Conservation (phyloP, 2,888 invertebrate species). For the Leptothorax acervorum region DNA sequence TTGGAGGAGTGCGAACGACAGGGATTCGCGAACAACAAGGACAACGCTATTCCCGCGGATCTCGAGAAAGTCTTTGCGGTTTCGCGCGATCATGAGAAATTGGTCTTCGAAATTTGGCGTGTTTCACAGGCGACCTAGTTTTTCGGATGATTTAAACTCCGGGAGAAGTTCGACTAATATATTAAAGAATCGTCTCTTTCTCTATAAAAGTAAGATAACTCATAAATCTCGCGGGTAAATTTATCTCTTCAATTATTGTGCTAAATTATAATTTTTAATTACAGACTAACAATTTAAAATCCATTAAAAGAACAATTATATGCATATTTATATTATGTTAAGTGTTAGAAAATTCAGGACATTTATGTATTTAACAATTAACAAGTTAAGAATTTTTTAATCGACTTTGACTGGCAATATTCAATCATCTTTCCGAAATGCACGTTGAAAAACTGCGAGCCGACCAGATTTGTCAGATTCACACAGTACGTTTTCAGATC, state of each 20-base stretch:
- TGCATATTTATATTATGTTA: neutral
- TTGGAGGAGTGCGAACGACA: constrained; percentile 12
- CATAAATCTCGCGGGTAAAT: neutral
- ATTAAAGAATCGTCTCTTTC: neutral
- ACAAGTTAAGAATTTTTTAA: no score
- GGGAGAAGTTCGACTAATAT: neutral
- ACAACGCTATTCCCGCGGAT: neutral
- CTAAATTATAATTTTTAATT: neutral
- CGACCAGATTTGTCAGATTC: no score
- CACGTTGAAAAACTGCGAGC: no score
- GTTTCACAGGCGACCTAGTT: constrained; percentile 20
- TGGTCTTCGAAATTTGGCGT: constrained; percentile 18
- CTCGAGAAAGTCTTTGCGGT: constrained; percentile 5
- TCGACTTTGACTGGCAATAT: no score
- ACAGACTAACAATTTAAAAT: neutral
- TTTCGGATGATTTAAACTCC: neutral
- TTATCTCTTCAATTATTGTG: neutral
- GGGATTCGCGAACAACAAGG: neutral
- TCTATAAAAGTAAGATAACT: neutral
- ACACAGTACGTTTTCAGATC: no score
- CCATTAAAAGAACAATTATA: neutral
- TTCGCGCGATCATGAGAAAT: constrained; percentile 30
- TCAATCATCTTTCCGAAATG: no score
- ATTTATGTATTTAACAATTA: neutral
- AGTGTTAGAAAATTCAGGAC: neutral